Base-by-base conservation (phyloP, 2,888 invertebrate species). In the Drosophila algonquin region DNA sequence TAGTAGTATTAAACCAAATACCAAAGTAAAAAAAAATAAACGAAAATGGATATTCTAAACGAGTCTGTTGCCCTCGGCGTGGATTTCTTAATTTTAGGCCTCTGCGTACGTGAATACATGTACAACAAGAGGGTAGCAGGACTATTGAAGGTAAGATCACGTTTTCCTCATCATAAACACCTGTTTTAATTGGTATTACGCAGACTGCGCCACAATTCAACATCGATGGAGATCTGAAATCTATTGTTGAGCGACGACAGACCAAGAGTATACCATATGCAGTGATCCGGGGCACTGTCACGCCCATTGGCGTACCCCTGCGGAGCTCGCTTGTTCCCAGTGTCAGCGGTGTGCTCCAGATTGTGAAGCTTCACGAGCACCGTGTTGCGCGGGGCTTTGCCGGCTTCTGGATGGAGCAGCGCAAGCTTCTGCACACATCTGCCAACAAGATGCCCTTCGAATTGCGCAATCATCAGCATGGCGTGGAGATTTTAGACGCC, bases 321-420 rank as follows among this genome's bases (percentile, higher is more conserved):
- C 94, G 93, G 61, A 96, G 97, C 91, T 94, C 94, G 79, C 95
- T 96, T 91, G 95, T 96, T 87, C 94, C 95, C 61, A 93, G 94
- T 60, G 94, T 96, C 3, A 94, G 95, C 24, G 97, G 97, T 48
- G 97, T 97, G 8, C 93, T 97, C 50, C 97, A 97, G 90, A 94
- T 96, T 79, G 93, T 97, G 58, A 95, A 95, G 84, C 94, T 97
- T 7, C 91, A 96, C 87, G 97, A 97, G 92, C 97, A 97, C 93
- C 95, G 96, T 6, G 94, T 96, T 74, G 95, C 96, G n/a, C 93
- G 97, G 81, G 96, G 95, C 40, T 95, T 96, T 6, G 95, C 96
- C n/a, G 97, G 97, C 5, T 97, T 96, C 92, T 97, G 97, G 97
- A 95, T 96, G 0, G 96, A 97, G 83, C 95, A 96, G 86, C 95